These are phyloP conservation scores for Papilio machaon DNA, from an alignment of 1,140 invertebrate species.

Conservation along the genomic window DNA sequence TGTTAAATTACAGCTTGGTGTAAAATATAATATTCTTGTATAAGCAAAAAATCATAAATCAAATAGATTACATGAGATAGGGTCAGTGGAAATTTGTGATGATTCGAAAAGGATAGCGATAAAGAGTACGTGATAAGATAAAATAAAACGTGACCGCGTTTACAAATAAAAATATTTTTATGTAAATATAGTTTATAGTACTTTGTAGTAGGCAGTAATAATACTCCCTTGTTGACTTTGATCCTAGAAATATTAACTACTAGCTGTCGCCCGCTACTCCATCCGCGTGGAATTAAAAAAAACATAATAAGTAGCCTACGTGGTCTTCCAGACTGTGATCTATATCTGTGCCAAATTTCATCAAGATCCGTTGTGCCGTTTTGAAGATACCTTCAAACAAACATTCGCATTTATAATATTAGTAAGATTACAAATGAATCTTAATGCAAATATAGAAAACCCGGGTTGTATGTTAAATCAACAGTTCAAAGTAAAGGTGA, in stretches of 20 bases:
- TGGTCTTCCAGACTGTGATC: no score
- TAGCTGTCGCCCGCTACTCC: not conserved
- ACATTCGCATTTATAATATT: not conserved
- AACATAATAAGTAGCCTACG: no score
- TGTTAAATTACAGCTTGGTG: not conserved
- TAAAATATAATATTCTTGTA: not conserved
- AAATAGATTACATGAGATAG: conserved; percentile 19
- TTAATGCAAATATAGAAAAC: not conserved
- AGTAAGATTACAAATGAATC: not conserved
- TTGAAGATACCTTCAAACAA: not conserved
- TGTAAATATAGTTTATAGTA: conserved; percentile 7
- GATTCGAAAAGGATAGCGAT: conserved; percentile 22
- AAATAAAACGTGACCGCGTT: conserved; percentile 16
- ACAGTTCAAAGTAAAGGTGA: not conserved
- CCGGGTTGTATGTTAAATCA: not conserved
- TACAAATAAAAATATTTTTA: conserved; percentile 20
- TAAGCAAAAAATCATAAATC: conserved; percentile 3
- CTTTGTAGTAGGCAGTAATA: not conserved
- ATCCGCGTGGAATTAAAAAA: no score
- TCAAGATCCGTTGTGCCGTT: no score
- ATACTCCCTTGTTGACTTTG: not conserved
- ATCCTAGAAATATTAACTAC: not conserved
- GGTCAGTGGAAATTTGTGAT: conserved; percentile 13
- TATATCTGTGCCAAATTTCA: no score
- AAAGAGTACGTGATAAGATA: conserved; percentile 15